phyloP scores from a whole-genome alignment of 2,797 vertebrate genomes.

The Poecilia velifera region DNA sequence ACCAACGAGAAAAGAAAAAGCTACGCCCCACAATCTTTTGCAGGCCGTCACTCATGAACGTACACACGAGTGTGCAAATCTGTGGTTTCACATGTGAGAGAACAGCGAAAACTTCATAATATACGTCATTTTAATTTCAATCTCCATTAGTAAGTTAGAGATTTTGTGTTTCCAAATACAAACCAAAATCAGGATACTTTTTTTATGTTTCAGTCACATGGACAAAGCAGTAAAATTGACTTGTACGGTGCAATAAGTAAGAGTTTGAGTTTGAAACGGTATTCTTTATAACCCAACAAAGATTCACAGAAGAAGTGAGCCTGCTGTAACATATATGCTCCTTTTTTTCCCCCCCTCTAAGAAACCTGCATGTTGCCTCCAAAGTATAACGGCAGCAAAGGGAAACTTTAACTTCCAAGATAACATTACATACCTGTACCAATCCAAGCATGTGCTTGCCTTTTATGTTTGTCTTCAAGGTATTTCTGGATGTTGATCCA shows the following conservation, averaged over 20 bases:
- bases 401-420: not conserved
- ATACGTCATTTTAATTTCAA: not conserved
- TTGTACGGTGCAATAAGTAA: not conserved
- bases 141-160: not conserved
- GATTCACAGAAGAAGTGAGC: not conserved
- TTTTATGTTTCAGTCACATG: not conserved
- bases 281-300: not conserved
- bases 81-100: not conserved
- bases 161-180: not conserved
- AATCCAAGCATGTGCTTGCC: not conserved
- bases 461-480: constrained; percentile 14
- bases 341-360: not conserved
- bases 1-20: not conserved
- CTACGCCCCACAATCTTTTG: not conserved
- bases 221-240: not conserved
- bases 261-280: not conserved
- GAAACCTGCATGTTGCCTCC: not conserved
- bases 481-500: constrained; percentile 4
- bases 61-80: not conserved
- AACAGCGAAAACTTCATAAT: not conserved
- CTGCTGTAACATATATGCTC: not conserved
- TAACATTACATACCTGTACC: constrained; percentile 2
- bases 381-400: not conserved
- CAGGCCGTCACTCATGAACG: not conserved
- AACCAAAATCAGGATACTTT: not conserved